These are phyloP conservation scores for Dendronephthya gigantea DNA, from an alignment of 64 coral and sea anemone genomes.

Conservation along the genomic window DNA sequence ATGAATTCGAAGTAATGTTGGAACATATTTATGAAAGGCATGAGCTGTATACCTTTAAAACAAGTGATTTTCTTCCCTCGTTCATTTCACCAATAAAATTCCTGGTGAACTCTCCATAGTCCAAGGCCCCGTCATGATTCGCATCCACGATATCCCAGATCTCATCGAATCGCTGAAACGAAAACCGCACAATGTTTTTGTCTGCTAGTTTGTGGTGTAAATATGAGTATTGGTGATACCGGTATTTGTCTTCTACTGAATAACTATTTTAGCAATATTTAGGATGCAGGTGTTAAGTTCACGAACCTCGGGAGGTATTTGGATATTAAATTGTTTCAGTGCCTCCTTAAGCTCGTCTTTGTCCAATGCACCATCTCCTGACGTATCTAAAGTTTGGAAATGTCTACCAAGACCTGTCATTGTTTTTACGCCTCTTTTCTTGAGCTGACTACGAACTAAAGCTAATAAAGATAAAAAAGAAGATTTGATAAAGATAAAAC, in stretches of 20 bases:
- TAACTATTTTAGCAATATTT: no score
- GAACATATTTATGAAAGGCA: background rate
- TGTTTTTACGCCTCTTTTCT: constrained; percentile 60
- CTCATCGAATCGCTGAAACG: constrained; percentile 46
- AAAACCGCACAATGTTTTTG: background rate
- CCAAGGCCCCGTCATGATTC: constrained; percentile 76
- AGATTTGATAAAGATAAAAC: background rate
- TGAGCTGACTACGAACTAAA: constrained; percentile 54
- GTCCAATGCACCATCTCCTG: constrained; percentile 72
- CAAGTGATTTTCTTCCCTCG: constrained; percentile 72
- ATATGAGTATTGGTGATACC: no score
- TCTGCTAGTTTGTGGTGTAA: no score
- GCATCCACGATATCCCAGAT: constrained; percentile 73
- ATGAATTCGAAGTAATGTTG: no score
- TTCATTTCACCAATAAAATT: constrained; percentile 99
- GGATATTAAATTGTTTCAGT: constrained; percentile 52
- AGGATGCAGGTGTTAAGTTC: no score
- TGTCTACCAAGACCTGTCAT: constrained; percentile 86
- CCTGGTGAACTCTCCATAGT: constrained; percentile 88
- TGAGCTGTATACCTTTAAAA: constrained; percentile 52
- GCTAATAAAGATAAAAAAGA: constrained; percentile 9
- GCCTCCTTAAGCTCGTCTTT: constrained; percentile 48
- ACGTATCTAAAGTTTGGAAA: constrained; percentile 62
- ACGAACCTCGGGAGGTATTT: constrained; percentile 56
- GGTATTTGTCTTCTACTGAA: no score